phyloP scores from a whole-genome alignment of 2,888 invertebrate species.

The Tipula lateralis region DNA sequence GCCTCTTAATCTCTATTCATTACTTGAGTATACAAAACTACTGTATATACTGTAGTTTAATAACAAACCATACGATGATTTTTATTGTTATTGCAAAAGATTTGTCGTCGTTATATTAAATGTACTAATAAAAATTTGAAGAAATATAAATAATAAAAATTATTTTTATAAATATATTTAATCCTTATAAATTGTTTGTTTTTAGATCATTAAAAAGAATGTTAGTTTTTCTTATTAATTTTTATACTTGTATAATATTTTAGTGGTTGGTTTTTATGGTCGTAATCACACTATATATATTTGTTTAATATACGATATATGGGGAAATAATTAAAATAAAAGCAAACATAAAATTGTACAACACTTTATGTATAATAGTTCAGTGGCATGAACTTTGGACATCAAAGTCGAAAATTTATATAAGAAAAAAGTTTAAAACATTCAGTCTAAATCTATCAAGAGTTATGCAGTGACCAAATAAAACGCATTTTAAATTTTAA shows the following conservation, averaged over 20 bases:
- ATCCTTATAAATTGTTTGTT: slow-evolving; percentile 15
- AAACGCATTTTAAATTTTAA: too few relatives aligned
- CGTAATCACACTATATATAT: background rate
- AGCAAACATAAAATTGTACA: background rate
- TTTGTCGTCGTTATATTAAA: background rate
- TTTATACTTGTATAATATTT: slow-evolving; percentile 11
- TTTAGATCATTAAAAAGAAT: slow-evolving; percentile 1
- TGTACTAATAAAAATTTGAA: background rate
- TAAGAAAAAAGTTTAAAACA: too few relatives aligned
- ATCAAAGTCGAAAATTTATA: too few relatives aligned
- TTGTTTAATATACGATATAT: background rate
- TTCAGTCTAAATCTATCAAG: too few relatives aligned
- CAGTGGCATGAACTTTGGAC: too few relatives aligned
- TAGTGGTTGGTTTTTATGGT: background rate
- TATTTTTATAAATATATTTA: background rate
- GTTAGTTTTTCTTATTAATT: slow-evolving; percentile 24
- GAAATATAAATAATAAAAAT: slow-evolving; percentile 11
- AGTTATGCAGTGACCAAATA: too few relatives aligned
- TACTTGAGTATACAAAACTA: background rate
- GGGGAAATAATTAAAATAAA: background rate
- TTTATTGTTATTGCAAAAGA: slow-evolving; percentile 11
- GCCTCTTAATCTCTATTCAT: slow-evolving; percentile 19
- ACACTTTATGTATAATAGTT: too few relatives aligned
- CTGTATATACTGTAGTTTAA: background rate
- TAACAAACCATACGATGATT: background rate